Base-by-base conservation (phyloP, 2,797 vertebrate species). In the Miichthys miiuy region DNA sequence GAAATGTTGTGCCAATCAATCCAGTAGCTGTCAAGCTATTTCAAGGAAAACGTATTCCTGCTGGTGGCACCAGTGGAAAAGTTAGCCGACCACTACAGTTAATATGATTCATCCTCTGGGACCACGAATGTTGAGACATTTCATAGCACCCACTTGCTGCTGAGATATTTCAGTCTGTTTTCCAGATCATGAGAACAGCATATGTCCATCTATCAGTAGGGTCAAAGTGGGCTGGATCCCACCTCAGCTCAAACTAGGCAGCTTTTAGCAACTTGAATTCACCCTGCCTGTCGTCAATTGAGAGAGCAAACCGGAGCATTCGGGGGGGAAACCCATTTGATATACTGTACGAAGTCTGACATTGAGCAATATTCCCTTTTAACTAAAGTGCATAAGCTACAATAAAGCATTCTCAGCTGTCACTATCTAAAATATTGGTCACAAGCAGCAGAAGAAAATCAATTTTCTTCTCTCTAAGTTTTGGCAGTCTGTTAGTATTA, bases 321-420 rank as follows among this genome's bases (percentile, higher is more conserved):
- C 3, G 1, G 18, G 20, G 6, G 30, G 34, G n/a, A 71, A 34
- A 42, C 6, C 18, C 7, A 18, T 6, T 11, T 4, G 11, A 10
- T 14, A 25, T 10, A 60, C 3, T 14, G 25, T 10, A 60, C 4
- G 0, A 17, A 72, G 58, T 69, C 44, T 77, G 55, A 85, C 69
- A 80, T 52, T 68, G 42, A 77, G 84, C 81, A 73, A 85, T 79
- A 82, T 85, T 90, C 82, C 83, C 81, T 77, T 91, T 90, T 81
- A 91, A 88, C 72, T 55, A 9, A 66, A 74, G 82, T 90, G 88
- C 84, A 83, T 67, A 78, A 48, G 55, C 75, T 84, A 77, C 23
- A 75, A 68, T 67, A 75, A 80, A 71, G 84, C 89, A 86, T 91
- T 91, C 83, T 79, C 72, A 75, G 50, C 67, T 71, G 50, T 41